Conservation (phyloP, 2,113 vertebrate genomes). For the Leuciscus idus region DNA sequence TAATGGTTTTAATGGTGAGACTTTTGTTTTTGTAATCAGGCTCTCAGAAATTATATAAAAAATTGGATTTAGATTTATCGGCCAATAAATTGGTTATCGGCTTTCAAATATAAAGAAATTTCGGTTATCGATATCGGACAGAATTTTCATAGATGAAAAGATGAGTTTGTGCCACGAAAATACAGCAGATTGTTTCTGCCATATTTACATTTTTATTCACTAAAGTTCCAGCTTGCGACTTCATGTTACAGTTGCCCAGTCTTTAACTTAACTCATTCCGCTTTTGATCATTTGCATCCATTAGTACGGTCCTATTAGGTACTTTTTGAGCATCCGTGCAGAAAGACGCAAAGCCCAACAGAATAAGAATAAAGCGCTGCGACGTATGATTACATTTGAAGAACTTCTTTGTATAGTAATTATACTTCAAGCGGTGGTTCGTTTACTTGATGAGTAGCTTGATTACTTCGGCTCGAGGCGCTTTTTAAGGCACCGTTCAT, state of each 20-base stretch:
- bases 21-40: too few relatives aligned
- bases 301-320: background rate
- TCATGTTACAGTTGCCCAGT: background rate
- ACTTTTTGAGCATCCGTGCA: background rate
- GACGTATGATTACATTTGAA: conserved; percentile 24
- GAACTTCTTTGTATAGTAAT: conserved; percentile 7
- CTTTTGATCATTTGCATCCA: background rate
- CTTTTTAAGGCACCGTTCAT: conserved; percentile 6
- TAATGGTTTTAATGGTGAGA: too few relatives aligned
- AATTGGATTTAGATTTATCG: too few relatives aligned
- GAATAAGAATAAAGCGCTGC: background rate
- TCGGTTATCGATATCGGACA: too few relatives aligned
- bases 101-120: too few relatives aligned
- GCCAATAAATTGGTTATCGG: too few relatives aligned
- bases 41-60: too few relatives aligned
- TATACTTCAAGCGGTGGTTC: conserved; percentile 37
- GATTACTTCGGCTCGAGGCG: conserved; percentile 17
- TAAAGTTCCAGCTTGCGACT: background rate
- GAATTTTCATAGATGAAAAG: too few relatives aligned
- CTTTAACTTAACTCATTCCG: background rate
- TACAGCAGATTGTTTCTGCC: background rate
- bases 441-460: conserved; percentile 45
- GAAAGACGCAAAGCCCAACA: background rate
- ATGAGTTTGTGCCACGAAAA: background rate
- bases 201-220: background rate